A percentile compares a stretch with the other conserved stretches of the same genome.
These are phyloP conservation scores for Hemiscyllium ocellatum DNA, from an alignment of 2,113 vertebrate species.

Conservation along the genomic window DNA sequence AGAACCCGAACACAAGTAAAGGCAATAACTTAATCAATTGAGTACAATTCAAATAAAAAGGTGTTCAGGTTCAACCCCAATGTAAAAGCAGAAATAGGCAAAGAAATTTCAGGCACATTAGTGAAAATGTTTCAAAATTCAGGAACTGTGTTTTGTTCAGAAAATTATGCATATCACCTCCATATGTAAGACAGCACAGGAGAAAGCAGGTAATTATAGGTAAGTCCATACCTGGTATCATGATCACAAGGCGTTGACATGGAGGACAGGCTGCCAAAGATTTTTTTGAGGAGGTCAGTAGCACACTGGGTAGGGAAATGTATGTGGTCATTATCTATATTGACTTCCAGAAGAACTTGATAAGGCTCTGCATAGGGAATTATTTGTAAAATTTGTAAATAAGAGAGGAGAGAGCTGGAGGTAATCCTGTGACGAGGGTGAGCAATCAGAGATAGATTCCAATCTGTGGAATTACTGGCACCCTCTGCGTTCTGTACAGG, in stretches of 20 bases:
- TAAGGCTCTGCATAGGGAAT: background rate
- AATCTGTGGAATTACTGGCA: too few relatives aligned
- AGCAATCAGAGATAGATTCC: too few relatives aligned
- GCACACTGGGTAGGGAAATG: background rate
- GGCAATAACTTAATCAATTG: background rate
- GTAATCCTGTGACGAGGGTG: too few relatives aligned
- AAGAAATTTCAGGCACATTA: background rate
- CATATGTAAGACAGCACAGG: background rate
- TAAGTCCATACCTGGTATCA: background rate
- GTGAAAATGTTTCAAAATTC: background rate
- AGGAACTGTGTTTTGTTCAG: background rate
- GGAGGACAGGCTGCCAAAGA: background rate
- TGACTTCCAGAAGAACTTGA: background rate
- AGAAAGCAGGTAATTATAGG: background rate
- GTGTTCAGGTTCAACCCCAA: background rate
- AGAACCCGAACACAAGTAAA: background rate
- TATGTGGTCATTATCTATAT: background rate
- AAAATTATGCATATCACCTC: background rate
- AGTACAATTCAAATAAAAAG: background rate
- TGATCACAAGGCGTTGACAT: too few relatives aligned
- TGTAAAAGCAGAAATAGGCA: background rate
- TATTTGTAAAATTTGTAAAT: too few relatives aligned
- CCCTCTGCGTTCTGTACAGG: too few relatives aligned
- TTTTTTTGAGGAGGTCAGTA: background rate
- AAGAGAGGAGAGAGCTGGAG: too few relatives aligned